Base-by-base conservation (phyloP, 2,888 invertebrate species). In the Rhagophthalmus giganteus region DNA sequence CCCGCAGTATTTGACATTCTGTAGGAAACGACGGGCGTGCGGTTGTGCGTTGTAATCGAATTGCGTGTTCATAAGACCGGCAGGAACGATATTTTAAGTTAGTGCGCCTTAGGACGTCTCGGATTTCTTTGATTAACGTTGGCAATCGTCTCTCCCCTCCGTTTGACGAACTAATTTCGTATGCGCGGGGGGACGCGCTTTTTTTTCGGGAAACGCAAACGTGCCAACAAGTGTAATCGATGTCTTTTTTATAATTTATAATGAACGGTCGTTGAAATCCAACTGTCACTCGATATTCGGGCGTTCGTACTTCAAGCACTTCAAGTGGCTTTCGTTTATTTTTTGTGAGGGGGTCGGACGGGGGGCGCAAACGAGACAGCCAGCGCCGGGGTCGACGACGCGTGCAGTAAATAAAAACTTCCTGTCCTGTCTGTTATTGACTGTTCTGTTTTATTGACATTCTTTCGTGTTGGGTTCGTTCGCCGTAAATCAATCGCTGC, bases 11-110 rank as follows among this genome's bases (percentile, higher is more conserved):
- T 42, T 41, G 49, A 41, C 37, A 37, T 42, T 28, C 24, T 20
- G 12, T 13, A 30, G 14, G 24, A 26, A 12, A 26, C 10, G 20
- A 28, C 27, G 10, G 28, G 27, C 8, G 25, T 14, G 39, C 53
- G 56, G 55, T 46, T 55, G 58, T 54, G 60, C 58, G 58, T 60
- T 37, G 54, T 58, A 61, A 61, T 61, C 61, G 57, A 61, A 61
- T 61, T 61, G 59, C 61, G 61, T 61, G 61, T 61, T 61, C 55
- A 58, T 56, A 54, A 52, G 59, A 59, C 58, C 58, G 54, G 55
- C 49, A 58, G 48, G 50, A 54, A 44, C 48, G 50, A 49, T 39
- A 55, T 51, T 53, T 54, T 34, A 49, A 49, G 27, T 30, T 44
- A 57, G 39, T 48, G 47, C 56, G 52, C 53, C 48, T 46, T 41